A percentile compares a stretch with the other conserved stretches of the same genome.
phyloP scores from a whole-genome alignment of 2,888 invertebrate genomes.

The Cataglyphis cursor region DNA sequence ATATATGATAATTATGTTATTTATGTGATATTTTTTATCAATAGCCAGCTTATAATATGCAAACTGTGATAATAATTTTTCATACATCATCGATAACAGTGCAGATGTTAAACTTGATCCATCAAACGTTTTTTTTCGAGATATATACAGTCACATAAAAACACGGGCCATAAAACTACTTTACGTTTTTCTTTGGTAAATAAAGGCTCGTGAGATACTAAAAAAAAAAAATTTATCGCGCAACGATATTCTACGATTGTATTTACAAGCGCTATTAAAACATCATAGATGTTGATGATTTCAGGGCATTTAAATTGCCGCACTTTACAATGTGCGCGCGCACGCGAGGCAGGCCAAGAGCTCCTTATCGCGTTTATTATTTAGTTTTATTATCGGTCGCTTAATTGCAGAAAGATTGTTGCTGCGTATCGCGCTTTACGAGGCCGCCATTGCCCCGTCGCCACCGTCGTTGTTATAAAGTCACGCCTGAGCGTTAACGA shows the following conservation, averaged over 20 bases:
- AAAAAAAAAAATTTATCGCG: conserved; percentile 15
- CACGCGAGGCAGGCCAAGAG: neutral
- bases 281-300: conserved; percentile 30
- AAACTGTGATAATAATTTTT: neutral
- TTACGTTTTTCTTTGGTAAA: neutral
- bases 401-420: conserved; percentile 48
- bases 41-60: neutral
- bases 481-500: conserved; percentile 49
- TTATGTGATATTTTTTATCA: neutral
- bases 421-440: conserved; percentile 49
- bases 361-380: conserved; percentile 46
- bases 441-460: conserved; percentile 11
- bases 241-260: neutral
- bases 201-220: neutral
- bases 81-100: neutral
- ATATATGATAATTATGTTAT: neutral
- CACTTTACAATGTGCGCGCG: conserved; percentile 17
- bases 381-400: conserved; percentile 49
- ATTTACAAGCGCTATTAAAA: conserved; percentile 9
- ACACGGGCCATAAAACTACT: neutral
- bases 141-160: neutral
- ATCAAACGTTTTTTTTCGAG: neutral
- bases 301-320: conserved; percentile 4
- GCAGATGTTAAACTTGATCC: neutral
- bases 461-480: conserved; percentile 33